Evolutionary conservation across 2,888 invertebrate genomes (phyloP).

Genomic region (Hypsopygia costalis): DNA sequence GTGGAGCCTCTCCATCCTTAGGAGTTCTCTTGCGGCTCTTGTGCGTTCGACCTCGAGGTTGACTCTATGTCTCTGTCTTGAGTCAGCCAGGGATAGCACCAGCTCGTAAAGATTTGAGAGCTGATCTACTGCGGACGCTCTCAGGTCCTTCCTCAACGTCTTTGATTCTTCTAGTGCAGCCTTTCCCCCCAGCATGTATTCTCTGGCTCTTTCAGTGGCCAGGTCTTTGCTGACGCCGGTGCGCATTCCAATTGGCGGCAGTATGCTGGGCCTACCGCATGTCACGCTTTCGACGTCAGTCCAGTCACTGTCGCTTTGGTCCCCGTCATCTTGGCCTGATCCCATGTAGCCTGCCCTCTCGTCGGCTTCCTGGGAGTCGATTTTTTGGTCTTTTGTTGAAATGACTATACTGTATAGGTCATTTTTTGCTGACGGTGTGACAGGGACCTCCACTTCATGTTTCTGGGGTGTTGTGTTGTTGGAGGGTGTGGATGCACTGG

Average conservation of each 20-base stretch:
- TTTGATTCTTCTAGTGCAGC: slow-evolving; percentile 2
- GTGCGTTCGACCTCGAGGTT: slow-evolving; percentile 4
- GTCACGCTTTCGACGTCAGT: neutral
- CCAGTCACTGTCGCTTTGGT: no score
- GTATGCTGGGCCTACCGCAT: slow-evolving; percentile 3
- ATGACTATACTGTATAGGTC: no score
- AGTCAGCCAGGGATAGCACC: slow-evolving; percentile 9
- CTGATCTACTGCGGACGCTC: slow-evolving; percentile 3
- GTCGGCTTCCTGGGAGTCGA: no score
- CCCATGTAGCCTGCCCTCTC: no score
- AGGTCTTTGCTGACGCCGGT: slow-evolving; percentile 10
- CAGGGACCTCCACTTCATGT: no score
- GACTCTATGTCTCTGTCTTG: slow-evolving; percentile 3
- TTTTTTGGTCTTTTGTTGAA: no score
- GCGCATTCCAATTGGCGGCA: neutral
- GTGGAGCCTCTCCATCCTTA: neutral
- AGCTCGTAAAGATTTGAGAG: slow-evolving; percentile 4
- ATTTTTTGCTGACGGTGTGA: no score
- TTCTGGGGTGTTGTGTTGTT: no score
- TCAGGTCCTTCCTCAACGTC: neutral
- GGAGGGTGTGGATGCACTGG: no score
- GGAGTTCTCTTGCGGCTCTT: slow-evolving; percentile 1
- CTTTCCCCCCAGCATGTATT: neutral
- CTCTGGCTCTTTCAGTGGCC: slow-evolving; percentile 6
- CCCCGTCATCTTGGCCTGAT: no score